Evolutionary conservation across 2,888 invertebrate genomes (phyloP), one percentile per base, ranked within the genome.

Genomic region (Nomada fabriciana): DNA sequence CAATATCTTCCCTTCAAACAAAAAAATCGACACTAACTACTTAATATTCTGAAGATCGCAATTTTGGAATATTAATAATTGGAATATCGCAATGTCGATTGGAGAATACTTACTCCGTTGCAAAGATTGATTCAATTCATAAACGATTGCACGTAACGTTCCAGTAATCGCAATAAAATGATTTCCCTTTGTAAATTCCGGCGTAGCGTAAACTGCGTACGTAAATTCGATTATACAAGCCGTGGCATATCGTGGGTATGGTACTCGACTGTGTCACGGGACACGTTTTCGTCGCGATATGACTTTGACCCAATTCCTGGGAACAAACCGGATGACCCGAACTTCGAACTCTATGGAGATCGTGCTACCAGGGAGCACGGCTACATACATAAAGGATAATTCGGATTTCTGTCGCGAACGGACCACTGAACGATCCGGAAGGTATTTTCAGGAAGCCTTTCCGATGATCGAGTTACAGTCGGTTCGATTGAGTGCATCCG

Each of bases 141-240:
- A 29, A 29, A 29, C 29, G 29, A 29, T 29, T 29, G 29, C 5
- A 29, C 29, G 29, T 29, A 36, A 36, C 36, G 36, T 36, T 36
- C 36, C 36, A 36, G 36, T 15, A 47, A 47, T 47, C 47, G 47
- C 4, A 47, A 15, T 2, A 11, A 47, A 47, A 47, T 2, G 11
- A 47, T 47, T 47, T 0, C 11, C 13, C 47, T 15, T 15, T 47
- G 47, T 47, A 47, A 11, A 47, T 47, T 47, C 3, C 47, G 36
- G 36, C 36, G 36, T 36, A 36, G 36, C 36, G 36, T 47, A 47
- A 11, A 47, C 15, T 11, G 10, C 47, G 15, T 3, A 15, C 15
- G 25, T 65, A 43, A 64, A 74, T 63, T 78, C 63, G 72, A 76
- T 87, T 85, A 80, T 70, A 73, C 59, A 81, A 87, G 7, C 20